phyloP scores from a whole-genome alignment of 2,888 invertebrate species.

The Microplitis deprimator region DNA sequence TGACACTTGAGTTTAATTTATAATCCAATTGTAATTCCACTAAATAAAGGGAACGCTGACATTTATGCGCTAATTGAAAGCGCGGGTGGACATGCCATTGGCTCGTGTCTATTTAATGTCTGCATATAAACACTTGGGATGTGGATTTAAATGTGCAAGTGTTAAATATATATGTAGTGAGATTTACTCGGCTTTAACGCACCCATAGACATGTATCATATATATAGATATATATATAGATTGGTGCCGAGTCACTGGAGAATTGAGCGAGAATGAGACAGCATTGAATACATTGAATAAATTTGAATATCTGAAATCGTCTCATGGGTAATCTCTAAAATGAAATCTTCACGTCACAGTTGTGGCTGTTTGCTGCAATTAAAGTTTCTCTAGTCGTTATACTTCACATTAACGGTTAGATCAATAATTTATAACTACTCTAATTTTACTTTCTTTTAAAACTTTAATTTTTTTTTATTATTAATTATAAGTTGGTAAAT shows the following conservation, averaged over 20 bases:
- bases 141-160: not conserved
- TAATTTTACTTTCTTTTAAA: not conserved
- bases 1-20: slow-evolving; percentile 16
- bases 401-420: not conserved
- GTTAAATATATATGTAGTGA: not conserved
- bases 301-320: slow-evolving; percentile 1
- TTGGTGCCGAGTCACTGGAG: not conserved
- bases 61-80: slow-evolving; percentile 24
- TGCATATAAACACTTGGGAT: not conserved
- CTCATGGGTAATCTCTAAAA: slow-evolving; percentile 1
- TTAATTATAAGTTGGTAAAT: too few relatives aligned
- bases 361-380: not conserved
- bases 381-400: not conserved
- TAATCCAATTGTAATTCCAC: not conserved
- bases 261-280: not conserved
- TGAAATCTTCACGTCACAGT: not conserved
- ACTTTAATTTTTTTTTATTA: not conserved
- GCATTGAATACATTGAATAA: slow-evolving; percentile 1
- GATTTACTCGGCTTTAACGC: not conserved
- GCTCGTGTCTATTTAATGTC: not conserved
- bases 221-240: not conserved
- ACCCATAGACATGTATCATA: not conserved
- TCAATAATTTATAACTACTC: not conserved
- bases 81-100: slow-evolving; percentile 20
- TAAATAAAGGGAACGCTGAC: not conserved